Evolutionary conservation across 1,140 invertebrate species (phyloP).

Genomic region (Diabrotica undecimpunctata): DNA sequence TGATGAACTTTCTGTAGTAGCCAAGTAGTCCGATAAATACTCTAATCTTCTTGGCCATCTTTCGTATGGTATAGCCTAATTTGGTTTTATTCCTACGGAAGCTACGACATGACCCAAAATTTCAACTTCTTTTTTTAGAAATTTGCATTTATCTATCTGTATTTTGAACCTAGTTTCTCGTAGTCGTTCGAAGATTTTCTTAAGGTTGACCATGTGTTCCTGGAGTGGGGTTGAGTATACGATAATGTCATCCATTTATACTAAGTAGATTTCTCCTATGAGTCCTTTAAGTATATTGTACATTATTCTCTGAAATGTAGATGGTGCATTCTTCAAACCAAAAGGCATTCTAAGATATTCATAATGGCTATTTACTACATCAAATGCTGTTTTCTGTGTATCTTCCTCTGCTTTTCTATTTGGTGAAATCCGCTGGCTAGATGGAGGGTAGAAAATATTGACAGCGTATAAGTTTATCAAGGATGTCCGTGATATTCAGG

Average conservation of each 20-base stretch:
- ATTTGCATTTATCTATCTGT: conserved; percentile 31
- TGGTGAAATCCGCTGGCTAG: conserved; percentile 28
- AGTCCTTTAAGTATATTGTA: too few relatives aligned
- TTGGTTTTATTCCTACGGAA: conserved; percentile 30
- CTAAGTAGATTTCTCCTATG: too few relatives aligned
- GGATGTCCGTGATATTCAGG: too few relatives aligned
- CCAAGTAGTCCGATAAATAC: conserved; percentile 23
- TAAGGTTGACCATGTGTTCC: too few relatives aligned
- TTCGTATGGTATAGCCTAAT: conserved; percentile 14
- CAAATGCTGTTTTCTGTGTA: conserved; percentile 43
- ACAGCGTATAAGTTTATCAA: too few relatives aligned
- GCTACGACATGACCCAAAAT: conserved; percentile 40
- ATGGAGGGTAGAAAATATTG: conserved; percentile 26
- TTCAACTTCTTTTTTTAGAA: conserved; percentile 43
- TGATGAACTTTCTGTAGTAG: conserved; percentile 35
- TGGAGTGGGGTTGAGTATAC: too few relatives aligned
- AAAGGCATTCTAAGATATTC: conserved; percentile 32
- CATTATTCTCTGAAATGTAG: conserved; percentile 21
- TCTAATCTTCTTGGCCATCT: conserved; percentile 34
- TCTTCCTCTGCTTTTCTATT: conserved; percentile 14
- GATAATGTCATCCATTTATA: too few relatives aligned
- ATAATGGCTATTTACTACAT: conserved; percentile 28
- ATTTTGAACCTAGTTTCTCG: conserved; percentile 18
- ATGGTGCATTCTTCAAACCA: conserved; percentile 24
- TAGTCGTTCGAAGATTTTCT: conserved; percentile 19